Evolutionary conservation across 2,888 invertebrate genomes (phyloP).

Genomic region (Bombylius major): DNA sequence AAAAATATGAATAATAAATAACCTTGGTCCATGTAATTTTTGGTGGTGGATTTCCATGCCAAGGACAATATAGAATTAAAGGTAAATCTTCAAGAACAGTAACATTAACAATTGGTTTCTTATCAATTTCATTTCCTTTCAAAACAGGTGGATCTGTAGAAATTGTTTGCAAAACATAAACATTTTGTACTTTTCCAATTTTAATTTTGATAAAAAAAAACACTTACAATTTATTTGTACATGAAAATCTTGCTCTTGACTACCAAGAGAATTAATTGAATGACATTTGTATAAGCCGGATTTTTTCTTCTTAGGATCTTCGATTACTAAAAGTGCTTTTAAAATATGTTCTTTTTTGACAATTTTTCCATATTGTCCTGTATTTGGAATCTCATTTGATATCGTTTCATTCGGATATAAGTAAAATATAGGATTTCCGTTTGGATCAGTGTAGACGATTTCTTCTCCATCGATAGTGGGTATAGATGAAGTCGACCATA

Average conservation of each 20-base stretch:
- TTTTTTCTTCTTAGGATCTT: conserved; percentile 22
- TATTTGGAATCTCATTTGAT: conserved; percentile 19
- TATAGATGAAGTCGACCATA: conserved; percentile 14
- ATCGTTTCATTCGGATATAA: conserved; percentile 20
- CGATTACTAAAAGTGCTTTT: conserved; percentile 9
- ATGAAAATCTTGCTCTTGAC: conserved; percentile 30
- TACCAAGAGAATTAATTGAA: conserved; percentile 44
- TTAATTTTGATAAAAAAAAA: background rate
- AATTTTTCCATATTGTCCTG: conserved; percentile 11
- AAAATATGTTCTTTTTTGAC: conserved; percentile 11
- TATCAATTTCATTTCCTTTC: conserved; percentile 5
- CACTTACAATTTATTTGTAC: conserved; percentile 36
- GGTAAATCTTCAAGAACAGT: conserved; percentile 34
- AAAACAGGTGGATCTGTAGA: conserved; percentile 17
- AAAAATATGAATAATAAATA: background rate
- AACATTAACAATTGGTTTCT: conserved; percentile 1
- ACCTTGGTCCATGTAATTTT: conserved; percentile 49
- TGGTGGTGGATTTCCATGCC: conserved; percentile 46
- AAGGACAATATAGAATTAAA: conserved; percentile 42
- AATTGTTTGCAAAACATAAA: conserved; percentile 34
- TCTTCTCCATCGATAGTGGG: background rate
- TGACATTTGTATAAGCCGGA: conserved; percentile 44
- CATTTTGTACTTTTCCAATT: conserved; percentile 28
- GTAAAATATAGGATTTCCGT: background rate
- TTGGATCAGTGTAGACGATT: background rate